Conservation (phyloP, 2,797 vertebrate species). For the Pangasius macronema region DNA sequence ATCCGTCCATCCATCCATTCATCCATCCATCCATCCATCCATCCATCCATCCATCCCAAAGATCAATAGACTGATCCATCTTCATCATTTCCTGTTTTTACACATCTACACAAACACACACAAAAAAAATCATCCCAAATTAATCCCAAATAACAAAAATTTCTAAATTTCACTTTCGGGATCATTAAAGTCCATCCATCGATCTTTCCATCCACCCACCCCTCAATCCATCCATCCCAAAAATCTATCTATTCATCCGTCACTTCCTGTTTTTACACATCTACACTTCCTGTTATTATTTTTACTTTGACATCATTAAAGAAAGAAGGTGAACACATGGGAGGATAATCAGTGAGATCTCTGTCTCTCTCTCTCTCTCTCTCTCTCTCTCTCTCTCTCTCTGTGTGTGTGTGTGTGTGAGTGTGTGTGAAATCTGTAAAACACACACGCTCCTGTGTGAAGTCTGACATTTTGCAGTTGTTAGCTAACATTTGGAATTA, state of each 20-base stretch:
- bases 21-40: not conserved
- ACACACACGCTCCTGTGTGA: not conserved
- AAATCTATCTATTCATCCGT: not conserved
- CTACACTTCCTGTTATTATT: not conserved
- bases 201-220: not conserved
- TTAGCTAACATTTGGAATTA: not conserved
- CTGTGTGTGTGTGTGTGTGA: not conserved
- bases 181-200: not conserved
- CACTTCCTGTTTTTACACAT: not conserved
- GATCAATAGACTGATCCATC: not conserved
- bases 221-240: not conserved
- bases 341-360: not conserved
- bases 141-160: not conserved
- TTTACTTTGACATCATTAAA: not conserved
- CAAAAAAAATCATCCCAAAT: not conserved
- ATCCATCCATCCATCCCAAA: not conserved
- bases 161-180: not conserved
- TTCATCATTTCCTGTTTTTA: not conserved
- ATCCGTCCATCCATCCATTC: not conserved
- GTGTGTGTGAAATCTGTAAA: not conserved
- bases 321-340: not conserved
- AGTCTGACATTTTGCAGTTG: conserved; percentile 5
- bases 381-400: not conserved
- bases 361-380: not conserved
- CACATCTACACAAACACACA: too few species aligned